Percentiles rank a stretch among this genome's conserved stretches.
Evolutionary conservation across 1,140 invertebrate species (phyloP).

Genomic region (Physella acuta): DNA sequence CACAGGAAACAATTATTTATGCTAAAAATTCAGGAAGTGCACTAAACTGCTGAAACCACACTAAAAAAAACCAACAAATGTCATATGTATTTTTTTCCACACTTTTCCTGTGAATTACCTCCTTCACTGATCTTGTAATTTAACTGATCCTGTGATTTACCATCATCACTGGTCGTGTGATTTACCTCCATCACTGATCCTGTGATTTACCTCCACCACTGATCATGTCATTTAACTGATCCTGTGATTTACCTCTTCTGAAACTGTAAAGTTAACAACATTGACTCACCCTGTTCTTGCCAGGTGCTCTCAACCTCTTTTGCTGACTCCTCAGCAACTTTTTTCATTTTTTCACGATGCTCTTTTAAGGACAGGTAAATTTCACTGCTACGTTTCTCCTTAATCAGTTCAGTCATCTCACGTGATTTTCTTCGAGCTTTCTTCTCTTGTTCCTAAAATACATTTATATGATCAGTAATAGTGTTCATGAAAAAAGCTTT

Average conservation of each 20-base stretch:
- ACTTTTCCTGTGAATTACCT: background rate
- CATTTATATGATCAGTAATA: background rate
- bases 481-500: background rate
- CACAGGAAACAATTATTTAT: no score
- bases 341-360: constrained; percentile 50
- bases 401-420: constrained; percentile 40
- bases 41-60: no score
- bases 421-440: constrained; percentile 36
- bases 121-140: no score
- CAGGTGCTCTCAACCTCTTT: constrained; percentile 55
- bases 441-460: constrained; percentile 34
- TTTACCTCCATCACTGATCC: no score
- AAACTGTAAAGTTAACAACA: no score
- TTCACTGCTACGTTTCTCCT: constrained; percentile 57
- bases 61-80: background rate
- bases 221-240: no score
- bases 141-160: no score
- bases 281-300: constrained; percentile 56
- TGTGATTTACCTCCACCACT: no score
- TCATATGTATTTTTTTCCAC: background rate
- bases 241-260: no score
- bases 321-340: constrained; percentile 51
- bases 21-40: no score
- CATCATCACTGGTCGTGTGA: no score
- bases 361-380: constrained; percentile 55